Evolutionary conservation across 1,140 invertebrate species (phyloP).

Genomic region (Zophobas atratus): DNA sequence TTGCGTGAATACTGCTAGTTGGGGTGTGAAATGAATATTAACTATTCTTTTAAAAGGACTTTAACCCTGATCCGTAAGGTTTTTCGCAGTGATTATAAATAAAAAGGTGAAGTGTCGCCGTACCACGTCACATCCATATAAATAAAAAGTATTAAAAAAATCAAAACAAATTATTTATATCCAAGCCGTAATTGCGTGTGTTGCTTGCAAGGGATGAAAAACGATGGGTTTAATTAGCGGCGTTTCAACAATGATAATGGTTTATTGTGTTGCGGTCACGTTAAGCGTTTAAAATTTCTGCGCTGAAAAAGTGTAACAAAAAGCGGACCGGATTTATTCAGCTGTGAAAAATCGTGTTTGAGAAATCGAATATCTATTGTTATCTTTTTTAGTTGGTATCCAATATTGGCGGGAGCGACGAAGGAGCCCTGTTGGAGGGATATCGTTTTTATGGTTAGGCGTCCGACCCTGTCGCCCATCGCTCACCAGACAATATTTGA

Average conservation of each 20-base stretch:
- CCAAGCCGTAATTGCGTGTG: too few relatives aligned
- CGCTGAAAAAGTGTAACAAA: slow-evolving; percentile 15
- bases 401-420: slow-evolving; percentile 35
- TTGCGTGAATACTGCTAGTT: too few relatives aligned
- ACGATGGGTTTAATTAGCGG: too few relatives aligned
- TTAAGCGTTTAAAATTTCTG: slow-evolving; percentile 12
- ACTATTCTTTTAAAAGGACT: too few relatives aligned
- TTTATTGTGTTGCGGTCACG: slow-evolving; percentile 7
- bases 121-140: too few relatives aligned
- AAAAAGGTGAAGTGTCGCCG: too few relatives aligned
- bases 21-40: too few relatives aligned
- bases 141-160: too few relatives aligned
- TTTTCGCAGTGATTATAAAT: too few relatives aligned
- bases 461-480: slow-evolving; percentile 27
- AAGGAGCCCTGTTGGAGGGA: slow-evolving; percentile 30
- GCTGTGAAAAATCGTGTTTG: slow-evolving; percentile 36
- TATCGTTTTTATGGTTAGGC: slow-evolving; percentile 47
- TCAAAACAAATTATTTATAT: too few relatives aligned
- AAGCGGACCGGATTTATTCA: slow-evolving; percentile 35
- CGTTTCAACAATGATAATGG: neutral
- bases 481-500: slow-evolving; percentile 45
- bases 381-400: slow-evolving; percentile 41
- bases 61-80: too few relatives aligned
- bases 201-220: neutral
- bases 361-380: slow-evolving; percentile 42